Base-by-base conservation (phyloP, 2,888 invertebrate species). In the Coecobrya sp. region DNA sequence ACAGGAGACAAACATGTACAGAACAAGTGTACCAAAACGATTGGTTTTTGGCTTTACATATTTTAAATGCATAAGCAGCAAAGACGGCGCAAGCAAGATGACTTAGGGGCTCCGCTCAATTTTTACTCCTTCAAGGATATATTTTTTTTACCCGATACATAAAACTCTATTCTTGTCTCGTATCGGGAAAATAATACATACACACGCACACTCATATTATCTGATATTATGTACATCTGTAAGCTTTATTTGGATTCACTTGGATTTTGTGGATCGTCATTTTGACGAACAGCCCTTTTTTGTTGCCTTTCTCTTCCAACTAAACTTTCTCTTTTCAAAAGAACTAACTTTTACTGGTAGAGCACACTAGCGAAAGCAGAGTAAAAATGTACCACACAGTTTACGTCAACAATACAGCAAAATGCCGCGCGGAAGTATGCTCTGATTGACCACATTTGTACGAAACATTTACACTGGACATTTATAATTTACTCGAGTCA, bases 11-110 rank as follows among this genome's bases (percentile, higher is more conserved):
- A 82, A 82, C 42, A 19, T n/a, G 49, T 62, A 62, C 13, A 45
- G 19, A 70, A 70, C n/a, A 42, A 70, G 30, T 11, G 65, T 30
- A 30, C 70, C 49, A 76, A 36, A 42, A 42, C 73, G 42, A 73
- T 76, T 76, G 45, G 76, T 49, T 45, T 76, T 70, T 70, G 62
- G 13, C 45, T 65, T 85, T 25, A 85, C 65, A 68, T 68, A 68
- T 68, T 68, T 68, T 22, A 27, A 27, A 27, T 27, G 27, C 30
- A n/a, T 1, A 11, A 65, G 13, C 16, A 27, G 13, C 27, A 30
- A 62, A 22, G 8, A 62, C 10, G 49, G 36, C 36, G 7, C n/a
- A n/a, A n/a, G 79, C 19, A 27, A 82, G 55, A 82, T 55, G 81
- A 30, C 59, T 25, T 81, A 11, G 25, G 16, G 36, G 55, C 55